These are phyloP conservation scores for Eumaeus atala DNA, from an alignment of 1,140 invertebrate species.

Conservation along the genomic window DNA sequence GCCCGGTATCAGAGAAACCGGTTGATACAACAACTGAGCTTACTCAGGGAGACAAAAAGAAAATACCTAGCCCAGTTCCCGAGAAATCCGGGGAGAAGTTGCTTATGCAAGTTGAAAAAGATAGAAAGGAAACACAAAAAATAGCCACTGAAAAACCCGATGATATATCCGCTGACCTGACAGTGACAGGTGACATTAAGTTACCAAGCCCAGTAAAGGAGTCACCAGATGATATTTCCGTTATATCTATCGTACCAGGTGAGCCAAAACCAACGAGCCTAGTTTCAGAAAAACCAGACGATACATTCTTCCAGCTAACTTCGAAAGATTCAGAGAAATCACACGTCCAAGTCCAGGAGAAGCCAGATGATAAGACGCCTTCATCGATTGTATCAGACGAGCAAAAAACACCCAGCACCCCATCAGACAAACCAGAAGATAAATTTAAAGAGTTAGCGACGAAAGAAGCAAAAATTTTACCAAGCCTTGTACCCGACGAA, in stretches of 20 bases:
- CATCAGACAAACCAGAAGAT: neutral
- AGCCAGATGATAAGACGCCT: neutral
- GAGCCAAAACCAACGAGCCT: neutral
- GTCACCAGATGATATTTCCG: neutral
- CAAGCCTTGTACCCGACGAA: slow-evolving; percentile 1
- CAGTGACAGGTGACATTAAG: slow-evolving; percentile 4
- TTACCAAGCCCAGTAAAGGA: slow-evolving; percentile 1
- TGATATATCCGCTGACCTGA: neutral
- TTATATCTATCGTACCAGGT: neutral
- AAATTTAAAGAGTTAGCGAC: neutral
- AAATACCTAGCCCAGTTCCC: too few species aligned
- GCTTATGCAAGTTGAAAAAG: neutral
- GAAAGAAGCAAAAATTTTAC: slow-evolving; percentile 2
- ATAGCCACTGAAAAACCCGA: slow-evolving; percentile 1
- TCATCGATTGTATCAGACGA: neutral
- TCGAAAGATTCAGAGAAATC: too few species aligned
- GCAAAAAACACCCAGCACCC: neutral
- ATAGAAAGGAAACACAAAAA: neutral
- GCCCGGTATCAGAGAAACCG: too few species aligned
- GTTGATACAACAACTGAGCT: too few species aligned
- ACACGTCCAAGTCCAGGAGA: too few species aligned
- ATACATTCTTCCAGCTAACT: too few species aligned
- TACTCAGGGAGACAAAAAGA: too few species aligned
- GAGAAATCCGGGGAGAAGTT: too few species aligned
- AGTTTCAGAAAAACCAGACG: neutral